Percentiles rank a stretch among this genome's conserved stretches.
Conservation (phyloP, 30 jellyfish, hydroid and myxozoan genomes). For the Sanderia malayensis region DNA sequence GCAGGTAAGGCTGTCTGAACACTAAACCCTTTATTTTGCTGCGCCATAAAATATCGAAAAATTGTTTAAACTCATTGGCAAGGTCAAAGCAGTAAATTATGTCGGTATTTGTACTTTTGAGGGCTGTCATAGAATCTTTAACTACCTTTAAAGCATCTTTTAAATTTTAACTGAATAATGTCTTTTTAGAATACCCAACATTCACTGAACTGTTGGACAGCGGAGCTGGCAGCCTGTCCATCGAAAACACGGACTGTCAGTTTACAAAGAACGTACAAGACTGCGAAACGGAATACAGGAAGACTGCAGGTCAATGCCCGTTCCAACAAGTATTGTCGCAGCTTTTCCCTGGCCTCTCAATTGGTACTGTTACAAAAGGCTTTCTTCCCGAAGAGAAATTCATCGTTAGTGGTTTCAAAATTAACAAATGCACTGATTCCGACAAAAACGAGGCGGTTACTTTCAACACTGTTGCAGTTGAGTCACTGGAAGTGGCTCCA, state of each 20-base stretch:
- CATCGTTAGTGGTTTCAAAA: too few relatives aligned
- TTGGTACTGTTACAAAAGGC: too few relatives aligned
- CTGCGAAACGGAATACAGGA: neutral
- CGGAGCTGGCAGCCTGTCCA: neutral
- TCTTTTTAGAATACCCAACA: neutral
- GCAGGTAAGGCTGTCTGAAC: too few relatives aligned
- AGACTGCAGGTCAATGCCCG: neutral
- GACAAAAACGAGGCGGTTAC: constrained; percentile 3
- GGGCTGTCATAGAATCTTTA: too few relatives aligned
- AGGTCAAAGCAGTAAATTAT: too few relatives aligned
- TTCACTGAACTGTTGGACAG: neutral
- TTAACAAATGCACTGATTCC: neutral
- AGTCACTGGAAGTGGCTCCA: constrained; percentile 29
- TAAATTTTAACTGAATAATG: too few relatives aligned
- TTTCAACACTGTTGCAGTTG: constrained; percentile 12
- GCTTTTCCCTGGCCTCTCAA: neutral
- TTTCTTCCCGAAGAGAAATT: too few relatives aligned
- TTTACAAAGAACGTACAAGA: neutral
- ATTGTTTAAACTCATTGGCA: too few relatives aligned
- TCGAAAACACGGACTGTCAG: neutral
- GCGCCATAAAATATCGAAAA: too few relatives aligned
- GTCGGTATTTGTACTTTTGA: too few relatives aligned
- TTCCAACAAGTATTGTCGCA: neutral
- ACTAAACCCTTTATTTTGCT: too few relatives aligned
- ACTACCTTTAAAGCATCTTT: too few relatives aligned